Base-by-base conservation (phyloP, 2,113 vertebrate species). In the Nibea albiflora region DNA sequence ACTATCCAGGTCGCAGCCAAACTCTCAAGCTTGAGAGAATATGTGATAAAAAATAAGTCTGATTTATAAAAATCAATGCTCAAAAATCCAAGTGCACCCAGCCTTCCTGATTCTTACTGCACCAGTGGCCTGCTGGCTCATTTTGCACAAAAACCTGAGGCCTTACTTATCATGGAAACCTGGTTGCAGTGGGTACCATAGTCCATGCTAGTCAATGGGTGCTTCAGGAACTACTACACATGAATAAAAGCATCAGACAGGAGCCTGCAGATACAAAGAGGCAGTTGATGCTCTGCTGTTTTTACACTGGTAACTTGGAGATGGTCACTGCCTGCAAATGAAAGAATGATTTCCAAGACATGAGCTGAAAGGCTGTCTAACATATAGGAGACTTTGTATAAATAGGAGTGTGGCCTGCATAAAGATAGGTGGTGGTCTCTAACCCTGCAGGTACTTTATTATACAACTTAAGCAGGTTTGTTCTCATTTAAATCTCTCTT, bases 291-390 rank as follows among this genome's bases (percentile, higher is more conserved):
- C n/a, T 20, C 2, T 5, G 62, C 6, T 44, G 71, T 69, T 54
- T 78, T 19, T 46, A 15, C 49, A 47, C 39, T 7, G 0, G 26
- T 61, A 26, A 22, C n/a, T 12, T 70, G 47, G 49, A 62, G 56
- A 22, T 28, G 20, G 56, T 66, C 47, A 20, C 64, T 35, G 28
- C 11, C 24, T 73, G 24, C 50, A 73, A 46, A 20, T 64, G 24
- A 52, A 75, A 39, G 19, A 63, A 50, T 4, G 1, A 71, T 84
- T 66, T 74, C 46, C 49, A 83, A 81, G 49, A 63, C 12, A 64
- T n/a, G 42, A 64, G 31, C 19, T 54, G n/a, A 70, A 66, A 71
- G 49, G 26, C 39, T 19, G 35, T 49, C 44, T 79, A 52, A 60
- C 50, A 46, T 47, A 2, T 9, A 31, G 44, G 26, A 77, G 74